Conservation (phyloP, 2,888 invertebrate genomes). For the Nematopogon swammerdamellus region DNA sequence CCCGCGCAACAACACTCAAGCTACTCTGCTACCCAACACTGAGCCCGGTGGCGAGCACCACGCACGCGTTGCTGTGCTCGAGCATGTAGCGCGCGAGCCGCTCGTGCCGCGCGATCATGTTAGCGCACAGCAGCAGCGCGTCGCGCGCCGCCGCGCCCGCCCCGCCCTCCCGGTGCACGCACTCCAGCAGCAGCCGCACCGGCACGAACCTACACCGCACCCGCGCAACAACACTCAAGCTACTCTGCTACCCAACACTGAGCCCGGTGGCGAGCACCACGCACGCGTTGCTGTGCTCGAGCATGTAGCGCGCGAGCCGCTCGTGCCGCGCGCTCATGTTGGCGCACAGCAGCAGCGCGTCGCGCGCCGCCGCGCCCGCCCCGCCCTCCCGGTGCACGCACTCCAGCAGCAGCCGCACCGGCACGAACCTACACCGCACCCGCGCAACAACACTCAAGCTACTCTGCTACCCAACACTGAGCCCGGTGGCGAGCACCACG, state of each 20-base stretch:
- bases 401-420: conserved; percentile 83
- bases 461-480: no score
- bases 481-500: conserved; percentile 67
- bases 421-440: conserved; percentile 66
- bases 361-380: conserved; percentile 87
- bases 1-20: no score
- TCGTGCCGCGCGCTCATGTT: no score
- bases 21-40: no score
- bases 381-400: conserved; percentile 85
- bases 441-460: no score
- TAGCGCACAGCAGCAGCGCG: conserved; percentile 78
- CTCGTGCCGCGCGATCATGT: no score
- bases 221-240: no score
- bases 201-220: conserved; percentile 71
- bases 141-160: conserved; percentile 91
- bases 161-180: conserved; percentile 86
- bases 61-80: conserved; percentile 88
- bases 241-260: no score
- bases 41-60: conserved; percentile 78
- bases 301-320: conserved; percentile 16
- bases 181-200: conserved; percentile 82
- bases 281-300: conserved; percentile 88
- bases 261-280: conserved; percentile 82
- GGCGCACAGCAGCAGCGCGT: conserved; percentile 82
- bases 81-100: conserved; percentile 26